Evolutionary conservation across 2,888 invertebrate species (phyloP).

Genomic region (Timema cristinae): DNA sequence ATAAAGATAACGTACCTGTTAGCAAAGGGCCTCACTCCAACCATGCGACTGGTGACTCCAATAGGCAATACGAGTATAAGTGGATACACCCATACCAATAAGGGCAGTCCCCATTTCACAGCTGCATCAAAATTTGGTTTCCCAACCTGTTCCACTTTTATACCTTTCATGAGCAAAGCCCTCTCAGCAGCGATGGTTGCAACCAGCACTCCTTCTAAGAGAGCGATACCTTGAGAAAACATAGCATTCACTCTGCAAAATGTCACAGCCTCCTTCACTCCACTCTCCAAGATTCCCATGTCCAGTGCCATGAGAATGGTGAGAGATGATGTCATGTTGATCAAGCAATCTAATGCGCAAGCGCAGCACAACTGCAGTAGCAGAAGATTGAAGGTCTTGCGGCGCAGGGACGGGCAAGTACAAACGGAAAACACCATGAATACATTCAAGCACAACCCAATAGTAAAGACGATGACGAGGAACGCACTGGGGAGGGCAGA

Average conservation of each 20-base stretch:
- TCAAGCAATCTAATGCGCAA: constrained; percentile 25
- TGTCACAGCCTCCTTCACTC: neutral
- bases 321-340: constrained; percentile 22
- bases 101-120: neutral
- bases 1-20: constrained; percentile 11
- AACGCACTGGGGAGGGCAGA: constrained; percentile 20
- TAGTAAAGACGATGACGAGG: constrained; percentile 23
- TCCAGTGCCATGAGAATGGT: constrained; percentile 20
- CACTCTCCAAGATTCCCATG: neutral
- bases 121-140: neutral
- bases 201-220: constrained; percentile 15
- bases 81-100: constrained; percentile 21
- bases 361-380: constrained; percentile 23
- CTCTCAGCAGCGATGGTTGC: constrained; percentile 24
- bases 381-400: constrained; percentile 20
- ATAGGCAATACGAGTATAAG: constrained; percentile 21
- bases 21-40: constrained; percentile 16
- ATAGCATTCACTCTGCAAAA: constrained; percentile 21
- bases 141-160: neutral
- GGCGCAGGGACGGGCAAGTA: constrained; percentile 2
- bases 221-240: constrained; percentile 14
- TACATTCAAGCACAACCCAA: constrained; percentile 24
- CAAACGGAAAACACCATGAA: constrained; percentile 14
- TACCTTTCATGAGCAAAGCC: constrained; percentile 11
- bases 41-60: constrained; percentile 9